These are phyloP conservation scores for Stigmatopora argus DNA, from an alignment of 2,113 vertebrate species.

Conservation along the genomic window DNA sequence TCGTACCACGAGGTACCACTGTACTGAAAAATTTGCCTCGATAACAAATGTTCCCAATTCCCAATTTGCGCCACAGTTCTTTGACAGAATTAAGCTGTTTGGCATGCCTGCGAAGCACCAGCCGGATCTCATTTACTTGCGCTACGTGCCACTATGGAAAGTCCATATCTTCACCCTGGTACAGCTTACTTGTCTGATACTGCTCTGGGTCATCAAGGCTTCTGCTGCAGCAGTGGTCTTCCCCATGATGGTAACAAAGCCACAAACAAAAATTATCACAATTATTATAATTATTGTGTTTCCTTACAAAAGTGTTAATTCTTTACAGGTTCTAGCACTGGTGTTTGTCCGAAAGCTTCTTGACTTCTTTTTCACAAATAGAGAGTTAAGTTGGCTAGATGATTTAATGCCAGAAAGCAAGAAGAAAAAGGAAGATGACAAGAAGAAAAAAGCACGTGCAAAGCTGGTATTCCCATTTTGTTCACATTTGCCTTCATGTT, in stretches of 20 bases:
- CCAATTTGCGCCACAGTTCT: slow-evolving; percentile 77
- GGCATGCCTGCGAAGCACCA: slow-evolving; percentile 95
- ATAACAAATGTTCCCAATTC: background rate
- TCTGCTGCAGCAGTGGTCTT: slow-evolving; percentile 89
- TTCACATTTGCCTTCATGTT: background rate
- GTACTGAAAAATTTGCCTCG: background rate
- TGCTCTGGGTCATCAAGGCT: slow-evolving; percentile 90
- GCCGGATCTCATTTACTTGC: slow-evolving; percentile 88
- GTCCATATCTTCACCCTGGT: slow-evolving; percentile 89
- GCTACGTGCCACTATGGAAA: slow-evolving; percentile 92
- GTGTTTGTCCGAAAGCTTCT: slow-evolving; percentile 91
- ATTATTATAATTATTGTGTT: background rate
- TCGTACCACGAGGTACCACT: too few species aligned
- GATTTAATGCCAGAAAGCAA: slow-evolving; percentile 96
- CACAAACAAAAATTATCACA: background rate
- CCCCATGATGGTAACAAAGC: slow-evolving; percentile 88
- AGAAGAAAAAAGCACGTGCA: slow-evolving; percentile 85
- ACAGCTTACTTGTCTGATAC: slow-evolving; percentile 86
- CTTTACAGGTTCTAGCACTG: slow-evolving; percentile 83
- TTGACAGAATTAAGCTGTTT: slow-evolving; percentile 90
- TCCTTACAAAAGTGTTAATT: background rate
- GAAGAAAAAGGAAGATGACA: slow-evolving; percentile 94
- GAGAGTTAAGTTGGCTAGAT: slow-evolving; percentile 92
- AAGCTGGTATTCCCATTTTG: slow-evolving; percentile 57
- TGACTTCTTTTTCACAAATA: slow-evolving; percentile 88